phyloP scores from a whole-genome alignment of 2,797 vertebrate species.

The Dallia pectoralis region DNA sequence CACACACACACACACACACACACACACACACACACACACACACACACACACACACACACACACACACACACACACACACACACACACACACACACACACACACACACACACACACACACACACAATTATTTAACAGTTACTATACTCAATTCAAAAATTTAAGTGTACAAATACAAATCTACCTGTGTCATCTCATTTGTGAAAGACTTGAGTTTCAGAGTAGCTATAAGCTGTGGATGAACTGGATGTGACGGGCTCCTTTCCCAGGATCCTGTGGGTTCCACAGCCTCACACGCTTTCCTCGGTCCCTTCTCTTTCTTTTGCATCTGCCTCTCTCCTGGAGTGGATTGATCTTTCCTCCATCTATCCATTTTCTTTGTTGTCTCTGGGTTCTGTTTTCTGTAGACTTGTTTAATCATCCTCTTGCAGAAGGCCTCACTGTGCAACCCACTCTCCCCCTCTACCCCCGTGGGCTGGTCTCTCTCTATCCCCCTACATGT shows the following conservation, averaged over 20 bases:
- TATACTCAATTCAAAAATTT: not conserved
- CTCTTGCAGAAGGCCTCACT: not conserved
- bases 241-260: conserved; percentile 6
- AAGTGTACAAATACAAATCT: not conserved
- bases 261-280: conserved; percentile 27
- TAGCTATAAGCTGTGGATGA: conserved; percentile 36
- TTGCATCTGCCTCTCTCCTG: not conserved
- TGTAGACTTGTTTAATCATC: not conserved
- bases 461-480: not conserved
- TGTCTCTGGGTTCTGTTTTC: not conserved
- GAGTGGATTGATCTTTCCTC: too few species aligned
- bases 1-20: conserved; percentile 5
- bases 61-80: too few species aligned
- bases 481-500: not conserved
- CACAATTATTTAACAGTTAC: not conserved
- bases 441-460: not conserved
- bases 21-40: not conserved
- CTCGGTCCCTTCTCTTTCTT: not conserved
- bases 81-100: not conserved
- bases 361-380: not conserved
- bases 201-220: conserved; percentile 37
- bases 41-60: too few species aligned
- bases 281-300: not conserved
- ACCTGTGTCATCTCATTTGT: conserved; percentile 38
- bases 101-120: not conserved